Percentiles rank a stretch among this genome's conserved stretches.
Evolutionary conservation across 2,888 invertebrate genomes (phyloP).

Genomic region (Leptogaster cylindrica): DNA sequence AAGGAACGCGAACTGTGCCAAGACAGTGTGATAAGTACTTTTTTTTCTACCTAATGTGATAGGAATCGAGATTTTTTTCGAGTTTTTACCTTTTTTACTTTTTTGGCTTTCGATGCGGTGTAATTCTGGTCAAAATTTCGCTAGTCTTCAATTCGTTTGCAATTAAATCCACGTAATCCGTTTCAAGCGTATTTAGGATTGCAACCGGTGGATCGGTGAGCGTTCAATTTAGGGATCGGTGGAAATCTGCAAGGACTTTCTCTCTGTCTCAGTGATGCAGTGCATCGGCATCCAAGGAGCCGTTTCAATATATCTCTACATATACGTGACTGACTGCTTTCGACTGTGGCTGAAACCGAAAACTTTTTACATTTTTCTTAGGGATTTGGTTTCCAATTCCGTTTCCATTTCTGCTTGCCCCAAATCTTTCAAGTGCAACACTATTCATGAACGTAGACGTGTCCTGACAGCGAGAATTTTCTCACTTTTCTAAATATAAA

Average conservation of each 20-base stretch:
- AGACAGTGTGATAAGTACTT: constrained; percentile 6
- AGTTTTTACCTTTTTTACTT: too few relatives aligned
- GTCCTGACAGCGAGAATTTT: constrained; percentile 43
- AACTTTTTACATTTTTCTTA: constrained; percentile 37
- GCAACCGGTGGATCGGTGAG: not conserved
- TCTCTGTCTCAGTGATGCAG: constrained; percentile 4
- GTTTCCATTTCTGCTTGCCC: constrained; percentile 41
- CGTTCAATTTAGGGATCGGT: not conserved
- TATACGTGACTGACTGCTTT: not conserved
- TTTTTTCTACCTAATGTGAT: constrained; percentile 1
- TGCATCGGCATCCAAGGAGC: not conserved
- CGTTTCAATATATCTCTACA: not conserved
- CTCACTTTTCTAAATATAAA: constrained; percentile 40
- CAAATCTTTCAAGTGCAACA: constrained; percentile 40
- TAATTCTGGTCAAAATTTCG: not conserved
- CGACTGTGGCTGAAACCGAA: not conserved
- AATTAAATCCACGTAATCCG: constrained; percentile 49
- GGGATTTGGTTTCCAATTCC: constrained; percentile 43
- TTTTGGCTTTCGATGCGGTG: too few relatives aligned
- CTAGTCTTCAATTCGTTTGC: constrained; percentile 45
- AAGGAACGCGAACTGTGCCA: constrained; percentile 13
- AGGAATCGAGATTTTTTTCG: constrained; percentile 8
- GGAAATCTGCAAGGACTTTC: constrained; percentile 1
- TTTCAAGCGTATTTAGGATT: constrained; percentile 34
- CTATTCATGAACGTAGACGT: constrained; percentile 40